These are phyloP conservation scores for Meliscaeva auricollis DNA, from an alignment of 2,888 invertebrate genomes.

Conservation along the genomic window DNA sequence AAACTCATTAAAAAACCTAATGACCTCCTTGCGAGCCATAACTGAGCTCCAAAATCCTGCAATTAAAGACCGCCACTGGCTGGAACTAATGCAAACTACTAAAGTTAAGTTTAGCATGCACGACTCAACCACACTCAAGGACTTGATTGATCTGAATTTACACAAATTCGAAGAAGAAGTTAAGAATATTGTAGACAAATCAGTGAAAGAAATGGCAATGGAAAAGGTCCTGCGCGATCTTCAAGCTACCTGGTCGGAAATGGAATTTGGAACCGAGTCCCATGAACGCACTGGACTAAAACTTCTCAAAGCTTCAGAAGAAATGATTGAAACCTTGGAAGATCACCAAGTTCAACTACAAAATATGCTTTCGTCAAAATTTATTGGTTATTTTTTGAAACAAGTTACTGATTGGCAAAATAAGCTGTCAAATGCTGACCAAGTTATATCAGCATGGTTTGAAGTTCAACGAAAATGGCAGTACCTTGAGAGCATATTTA, in stretches of 20 bases:
- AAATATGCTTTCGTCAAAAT: slow-evolving; percentile 97
- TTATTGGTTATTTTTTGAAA: slow-evolving; percentile 92
- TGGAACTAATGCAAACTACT: slow-evolving; percentile 96
- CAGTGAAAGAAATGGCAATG: slow-evolving; percentile 98
- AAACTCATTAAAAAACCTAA: slow-evolving; percentile 93
- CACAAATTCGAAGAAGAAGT: slow-evolving; percentile 98
- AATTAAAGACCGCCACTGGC: slow-evolving; percentile 97
- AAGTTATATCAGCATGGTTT: slow-evolving; percentile 92
- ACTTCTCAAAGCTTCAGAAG: slow-evolving; percentile 92
- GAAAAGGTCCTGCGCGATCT: slow-evolving; percentile 96
- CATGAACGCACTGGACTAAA: slow-evolving; percentile 93
- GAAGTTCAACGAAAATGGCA: slow-evolving; percentile 98
- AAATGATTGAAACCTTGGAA: slow-evolving; percentile 95
- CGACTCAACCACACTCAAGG: slow-evolving; percentile 91
- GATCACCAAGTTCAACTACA: slow-evolving; percentile 98
- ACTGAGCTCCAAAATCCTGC: slow-evolving; percentile 97
- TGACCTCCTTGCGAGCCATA: slow-evolving; percentile 96
- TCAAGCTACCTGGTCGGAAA: slow-evolving; percentile 90
- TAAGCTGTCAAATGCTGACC: slow-evolving; percentile 95
- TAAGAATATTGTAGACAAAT: slow-evolving; percentile 97
- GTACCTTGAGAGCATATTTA: slow-evolving; percentile 97
- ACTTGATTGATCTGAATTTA: slow-evolving; percentile 93
- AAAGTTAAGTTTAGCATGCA: slow-evolving; percentile 86
- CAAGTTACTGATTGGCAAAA: slow-evolving; percentile 95
- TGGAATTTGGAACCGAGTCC: slow-evolving; percentile 91